Base-by-base conservation (phyloP, 92 coral and sea anemone genomes). In the Porites lobata region DNA sequence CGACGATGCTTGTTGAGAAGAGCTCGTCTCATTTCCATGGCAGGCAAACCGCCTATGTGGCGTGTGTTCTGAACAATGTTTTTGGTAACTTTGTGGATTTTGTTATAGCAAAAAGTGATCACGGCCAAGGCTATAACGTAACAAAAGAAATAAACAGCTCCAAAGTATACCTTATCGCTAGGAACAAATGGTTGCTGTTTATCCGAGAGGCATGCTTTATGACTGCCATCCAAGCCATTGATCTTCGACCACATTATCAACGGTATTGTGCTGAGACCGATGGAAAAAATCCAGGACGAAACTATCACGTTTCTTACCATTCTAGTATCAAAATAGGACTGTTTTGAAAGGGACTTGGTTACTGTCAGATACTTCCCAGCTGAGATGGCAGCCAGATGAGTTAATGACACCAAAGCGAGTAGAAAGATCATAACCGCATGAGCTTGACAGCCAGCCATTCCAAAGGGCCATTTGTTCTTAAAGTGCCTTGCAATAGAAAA, bases 361-460 rank as follows among this genome's bases (percentile, higher is more conserved):
- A 93, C 88, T 13, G 96, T 93, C 22, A 93, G 72, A 57, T 93
- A 93, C 75, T 91, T 93, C 78, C 86, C 96, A 9, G 81, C 79
- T 12, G 96, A 86, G 56, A 92, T 81, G 52, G 86, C 78, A 1
- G 87, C 86, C 65, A 93, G 61, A 47, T 91, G 94, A 47, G 91
- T 50, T 54, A 90, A 69, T 1, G 96, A 79, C 12, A 93, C 92
- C 53, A 91, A 81, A 2, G 90, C 96, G 62, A 93, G 79, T 3
- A 84, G 71, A 71, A 87, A 93, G 68, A 93, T 89, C 51, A 93
- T 66, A 21, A 93, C 91, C 2, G 96, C 96, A 73, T 91, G 96
- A 15, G 85, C 72, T 12, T 84, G 67, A 19, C 96, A 93, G 14
- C 92, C 91, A 32, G 65, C 70, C 73, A 50, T 8, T 26, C 94